Evolutionary conservation across 2,888 invertebrate genomes (phyloP).

Genomic region (Physocephala rufipes): DNA sequence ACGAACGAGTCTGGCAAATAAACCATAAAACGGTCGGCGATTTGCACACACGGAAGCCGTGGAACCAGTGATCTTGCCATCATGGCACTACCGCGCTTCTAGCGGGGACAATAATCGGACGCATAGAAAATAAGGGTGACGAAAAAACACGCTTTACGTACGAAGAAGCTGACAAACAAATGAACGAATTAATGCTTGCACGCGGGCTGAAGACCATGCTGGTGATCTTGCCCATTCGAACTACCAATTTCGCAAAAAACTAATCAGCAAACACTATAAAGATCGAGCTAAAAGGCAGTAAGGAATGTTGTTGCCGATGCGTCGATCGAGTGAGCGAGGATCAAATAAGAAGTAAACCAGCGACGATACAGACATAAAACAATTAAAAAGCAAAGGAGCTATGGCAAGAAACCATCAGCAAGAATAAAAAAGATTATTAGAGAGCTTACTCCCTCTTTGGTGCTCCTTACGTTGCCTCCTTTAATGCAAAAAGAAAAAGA

Average conservation of each 20-base stretch:
- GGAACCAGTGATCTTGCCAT: slow-evolving; percentile 21
- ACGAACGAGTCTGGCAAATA: too few relatives aligned
- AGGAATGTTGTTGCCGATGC: slow-evolving; percentile 29
- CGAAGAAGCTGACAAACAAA: slow-evolving; percentile 3
- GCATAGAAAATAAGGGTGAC: too few relatives aligned
- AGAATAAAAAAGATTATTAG: too few relatives aligned
- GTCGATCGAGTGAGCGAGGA: slow-evolving; percentile 5
- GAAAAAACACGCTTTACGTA: not conserved
- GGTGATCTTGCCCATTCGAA: slow-evolving; percentile 38
- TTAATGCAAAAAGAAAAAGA: not conserved
- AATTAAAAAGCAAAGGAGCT: slow-evolving; percentile 8
- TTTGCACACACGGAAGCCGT: slow-evolving; percentile 19
- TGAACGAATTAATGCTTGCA: not conserved
- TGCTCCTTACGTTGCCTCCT: not conserved
- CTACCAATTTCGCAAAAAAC: slow-evolving; percentile 44
- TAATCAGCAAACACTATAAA: slow-evolving; percentile 43
- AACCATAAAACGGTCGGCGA: not conserved
- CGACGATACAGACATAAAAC: slow-evolving; percentile 4
- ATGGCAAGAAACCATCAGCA: too few relatives aligned
- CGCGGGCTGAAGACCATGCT: not conserved
- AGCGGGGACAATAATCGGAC: slow-evolving; percentile 6
- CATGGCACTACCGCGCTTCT: slow-evolving; percentile 9
- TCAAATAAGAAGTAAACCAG: slow-evolving; percentile 21
- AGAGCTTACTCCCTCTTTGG: too few relatives aligned
- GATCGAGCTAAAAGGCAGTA: not conserved